phyloP scores from a whole-genome alignment of 2,113 vertebrate species.

The zebrafish (Danio rerio) region DNA sequence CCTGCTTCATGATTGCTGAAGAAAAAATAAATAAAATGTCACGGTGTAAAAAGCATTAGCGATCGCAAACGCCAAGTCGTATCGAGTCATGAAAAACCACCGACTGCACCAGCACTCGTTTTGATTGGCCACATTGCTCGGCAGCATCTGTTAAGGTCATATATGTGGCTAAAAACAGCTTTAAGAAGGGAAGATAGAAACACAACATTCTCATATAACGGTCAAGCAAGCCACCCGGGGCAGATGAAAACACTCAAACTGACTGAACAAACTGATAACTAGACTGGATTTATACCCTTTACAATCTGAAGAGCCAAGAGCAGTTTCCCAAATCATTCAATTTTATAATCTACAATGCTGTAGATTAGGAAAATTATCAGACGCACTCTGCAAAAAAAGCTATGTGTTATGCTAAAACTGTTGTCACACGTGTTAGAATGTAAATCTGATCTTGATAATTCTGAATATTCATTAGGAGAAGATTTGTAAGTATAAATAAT shows the following conservation, averaged over 20 bases:
- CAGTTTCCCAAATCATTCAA: background rate
- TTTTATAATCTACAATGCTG: no score
- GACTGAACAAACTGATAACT: conserved; percentile 42
- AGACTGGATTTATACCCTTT: conserved; percentile 4
- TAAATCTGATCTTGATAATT: no score
- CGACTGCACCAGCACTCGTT: conserved; percentile 12
- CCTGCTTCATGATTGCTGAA: conserved; percentile 47
- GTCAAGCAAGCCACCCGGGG: background rate
- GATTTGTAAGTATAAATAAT: no score
- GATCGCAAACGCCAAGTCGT: conserved; percentile 31
- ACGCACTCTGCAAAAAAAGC: no score
- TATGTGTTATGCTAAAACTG: no score
- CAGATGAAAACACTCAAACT: conserved; percentile 38
- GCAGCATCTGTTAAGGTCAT: conserved; percentile 38
- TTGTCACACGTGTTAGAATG: no score
- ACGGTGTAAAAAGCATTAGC: conserved; percentile 62
- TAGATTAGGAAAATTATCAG: no score
- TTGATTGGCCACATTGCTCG: conserved; percentile 53
- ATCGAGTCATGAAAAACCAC: conserved; percentile 33
- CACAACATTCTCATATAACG: conserved; percentile 26
- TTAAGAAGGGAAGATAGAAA: conserved; percentile 26
- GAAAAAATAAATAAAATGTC: conserved; percentile 25
- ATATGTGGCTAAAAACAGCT: conserved; percentile 22
- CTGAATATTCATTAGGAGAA: no score
- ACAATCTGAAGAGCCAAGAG: conserved; percentile 13